Evolutionary conservation across 2,888 invertebrate species (phyloP).

Genomic region (Callyntrura guangdongensis): DNA sequence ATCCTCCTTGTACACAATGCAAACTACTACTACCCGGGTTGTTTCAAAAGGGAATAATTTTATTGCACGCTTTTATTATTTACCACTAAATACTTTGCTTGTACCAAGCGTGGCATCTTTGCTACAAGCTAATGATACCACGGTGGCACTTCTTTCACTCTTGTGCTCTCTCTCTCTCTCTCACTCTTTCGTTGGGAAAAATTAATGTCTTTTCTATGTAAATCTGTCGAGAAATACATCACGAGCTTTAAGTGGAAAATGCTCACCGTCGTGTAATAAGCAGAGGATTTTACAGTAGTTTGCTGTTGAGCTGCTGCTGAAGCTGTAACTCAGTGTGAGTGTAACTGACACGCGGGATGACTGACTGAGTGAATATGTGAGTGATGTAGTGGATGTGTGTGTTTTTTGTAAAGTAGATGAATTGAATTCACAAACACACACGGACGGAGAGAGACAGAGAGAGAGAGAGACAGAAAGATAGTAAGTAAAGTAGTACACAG

Average conservation of each 20-base stretch:
- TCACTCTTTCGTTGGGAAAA: constrained; percentile 38
- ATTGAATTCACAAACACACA: constrained; percentile 15
- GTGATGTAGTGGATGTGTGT: constrained; percentile 3
- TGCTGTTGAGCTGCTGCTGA: neutral
- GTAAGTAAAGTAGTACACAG: neutral
- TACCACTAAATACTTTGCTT: constrained; percentile 36
- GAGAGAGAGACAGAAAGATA: too few relatives aligned
- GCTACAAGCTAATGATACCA: neutral
- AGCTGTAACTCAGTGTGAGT: neutral
- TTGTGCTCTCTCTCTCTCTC: neutral
- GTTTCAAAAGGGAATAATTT: constrained; percentile 1
- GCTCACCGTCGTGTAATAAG: neutral
- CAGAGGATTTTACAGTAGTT: constrained; percentile 31
- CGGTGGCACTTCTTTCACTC: neutral
- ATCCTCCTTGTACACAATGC: neutral
- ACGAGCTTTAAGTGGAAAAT: constrained; percentile 68
- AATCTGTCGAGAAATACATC: constrained; percentile 73
- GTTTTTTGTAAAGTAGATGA: neutral
- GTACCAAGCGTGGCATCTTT: neutral
- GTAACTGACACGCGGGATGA: constrained; percentile 25
- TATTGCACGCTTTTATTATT: constrained; percentile 47
- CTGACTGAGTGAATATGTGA: constrained; percentile 20
- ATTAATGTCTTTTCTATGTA: constrained; percentile 79
- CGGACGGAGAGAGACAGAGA: too few relatives aligned
- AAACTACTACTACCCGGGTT: neutral